Evolutionary conservation across 2,797 vertebrate species (phyloP).

Genomic region (Acestrorhynchus altus): DNA sequence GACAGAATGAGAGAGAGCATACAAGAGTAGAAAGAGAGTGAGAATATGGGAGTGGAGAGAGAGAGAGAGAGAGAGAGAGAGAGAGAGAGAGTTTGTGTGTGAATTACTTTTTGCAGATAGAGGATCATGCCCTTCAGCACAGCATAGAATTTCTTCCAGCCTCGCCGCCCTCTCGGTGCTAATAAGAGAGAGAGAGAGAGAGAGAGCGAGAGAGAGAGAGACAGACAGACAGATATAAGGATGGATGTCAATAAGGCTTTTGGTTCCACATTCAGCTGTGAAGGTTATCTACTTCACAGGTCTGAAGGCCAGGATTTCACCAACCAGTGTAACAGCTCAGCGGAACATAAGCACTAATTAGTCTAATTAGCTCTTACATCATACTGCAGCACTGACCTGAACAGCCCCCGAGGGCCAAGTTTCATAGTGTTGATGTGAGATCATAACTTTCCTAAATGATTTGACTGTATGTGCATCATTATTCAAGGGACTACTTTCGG

Average conservation of each 20-base stretch:
- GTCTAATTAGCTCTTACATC: neutral
- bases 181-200: conserved; percentile 38
- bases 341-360: conserved; percentile 11
- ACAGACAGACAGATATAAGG: conserved; percentile 26
- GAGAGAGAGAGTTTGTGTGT: neutral
- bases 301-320: neutral
- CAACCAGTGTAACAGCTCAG: conserved; percentile 5
- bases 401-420: neutral
- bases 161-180: conserved; percentile 94
- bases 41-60: too few species aligned
- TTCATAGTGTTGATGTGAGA: conserved; percentile 8
- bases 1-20: too few species aligned
- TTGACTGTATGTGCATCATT: neutral
- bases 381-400: neutral
- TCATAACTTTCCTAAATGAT: neutral
- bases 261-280: conserved; percentile 16
- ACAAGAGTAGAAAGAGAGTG: too few species aligned
- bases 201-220: neutral
- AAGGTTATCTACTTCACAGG: conserved; percentile 25
- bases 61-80: too few species aligned
- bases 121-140: conserved; percentile 96
- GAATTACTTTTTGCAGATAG: conserved; percentile 94
- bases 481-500: neutral
- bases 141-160: conserved; percentile 99
- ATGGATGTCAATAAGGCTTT: conserved; percentile 43